A percentile compares a stretch with the other conserved stretches of the same genome.
Conservation (phyloP, 2,113 vertebrate genomes). For the Pseudonaja textilis region DNA sequence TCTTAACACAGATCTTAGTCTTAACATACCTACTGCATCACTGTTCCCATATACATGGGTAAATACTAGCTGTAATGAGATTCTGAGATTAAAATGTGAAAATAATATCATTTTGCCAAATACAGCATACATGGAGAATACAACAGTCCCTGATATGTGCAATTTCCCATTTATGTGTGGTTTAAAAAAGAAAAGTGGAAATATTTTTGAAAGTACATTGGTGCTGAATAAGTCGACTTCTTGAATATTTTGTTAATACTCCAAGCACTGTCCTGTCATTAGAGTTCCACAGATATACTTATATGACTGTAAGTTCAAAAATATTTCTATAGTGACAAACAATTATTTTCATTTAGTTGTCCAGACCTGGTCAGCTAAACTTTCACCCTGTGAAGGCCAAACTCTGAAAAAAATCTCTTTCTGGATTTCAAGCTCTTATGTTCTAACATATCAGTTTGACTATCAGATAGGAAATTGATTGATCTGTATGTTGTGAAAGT, state of each 20-base stretch:
- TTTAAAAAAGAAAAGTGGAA: background rate
- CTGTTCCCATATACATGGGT: background rate
- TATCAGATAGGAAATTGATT: background rate
- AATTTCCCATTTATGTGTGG: background rate
- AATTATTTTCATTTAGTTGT: background rate
- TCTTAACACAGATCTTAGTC: background rate
- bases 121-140: background rate
- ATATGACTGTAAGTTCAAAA: background rate
- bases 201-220: background rate
- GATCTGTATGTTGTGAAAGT: background rate
- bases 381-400: background rate
- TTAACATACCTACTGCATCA: background rate
- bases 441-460: background rate
- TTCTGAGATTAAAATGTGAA: background rate
- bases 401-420: background rate
- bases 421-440: background rate
- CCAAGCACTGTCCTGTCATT: background rate
- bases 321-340: background rate
- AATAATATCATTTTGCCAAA: background rate
- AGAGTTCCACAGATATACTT: background rate
- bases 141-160: background rate
- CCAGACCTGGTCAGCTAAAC: conserved; percentile 6
- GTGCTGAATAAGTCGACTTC: background rate
- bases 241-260: background rate
- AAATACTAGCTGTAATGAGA: background rate